A percentile compares a stretch with the other conserved stretches of the same genome.
Conservation (phyloP, 2,113 vertebrate species). For the Geothlypis trichas region DNA sequence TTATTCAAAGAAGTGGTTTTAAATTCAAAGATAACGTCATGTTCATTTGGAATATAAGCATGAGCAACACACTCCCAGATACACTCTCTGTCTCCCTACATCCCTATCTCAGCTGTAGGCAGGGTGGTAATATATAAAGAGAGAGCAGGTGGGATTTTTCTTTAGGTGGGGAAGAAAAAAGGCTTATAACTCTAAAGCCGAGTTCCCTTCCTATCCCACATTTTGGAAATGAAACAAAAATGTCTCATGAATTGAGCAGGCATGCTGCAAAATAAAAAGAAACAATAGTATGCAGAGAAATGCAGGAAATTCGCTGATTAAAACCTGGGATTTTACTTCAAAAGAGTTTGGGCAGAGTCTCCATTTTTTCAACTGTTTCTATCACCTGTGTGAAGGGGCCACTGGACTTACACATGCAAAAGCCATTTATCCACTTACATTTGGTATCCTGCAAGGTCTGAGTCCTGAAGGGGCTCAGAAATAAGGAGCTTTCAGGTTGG, state of each 20-base stretch:
- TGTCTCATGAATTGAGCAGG: slow-evolving; percentile 5
- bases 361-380: not conserved
- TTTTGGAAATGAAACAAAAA: slow-evolving; percentile 34
- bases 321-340: not conserved
- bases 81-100: not conserved
- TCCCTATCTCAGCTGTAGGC: not conserved
- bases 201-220: slow-evolving; percentile 10
- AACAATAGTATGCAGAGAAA: not conserved
- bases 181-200: not conserved
- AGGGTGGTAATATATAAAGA: slow-evolving; percentile 10
- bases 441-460: not conserved
- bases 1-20: slow-evolving; percentile 15
- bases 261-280: not conserved
- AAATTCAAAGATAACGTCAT: slow-evolving; percentile 50
- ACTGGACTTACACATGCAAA: not conserved
- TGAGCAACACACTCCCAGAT: not conserved
- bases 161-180: not conserved
- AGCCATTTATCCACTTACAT: slow-evolving; percentile 16
- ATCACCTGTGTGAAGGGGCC: not conserved
- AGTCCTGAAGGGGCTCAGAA: slow-evolving; percentile 30
- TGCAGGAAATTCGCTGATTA: not conserved
- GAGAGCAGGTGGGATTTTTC: slow-evolving; percentile 20
- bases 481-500: slow-evolving; percentile 47
- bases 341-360: not conserved
- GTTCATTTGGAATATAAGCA: slow-evolving; percentile 31